These are phyloP conservation scores for Coregonus suidteri DNA, from an alignment of 2,797 vertebrate species.

Conservation along the genomic window DNA sequence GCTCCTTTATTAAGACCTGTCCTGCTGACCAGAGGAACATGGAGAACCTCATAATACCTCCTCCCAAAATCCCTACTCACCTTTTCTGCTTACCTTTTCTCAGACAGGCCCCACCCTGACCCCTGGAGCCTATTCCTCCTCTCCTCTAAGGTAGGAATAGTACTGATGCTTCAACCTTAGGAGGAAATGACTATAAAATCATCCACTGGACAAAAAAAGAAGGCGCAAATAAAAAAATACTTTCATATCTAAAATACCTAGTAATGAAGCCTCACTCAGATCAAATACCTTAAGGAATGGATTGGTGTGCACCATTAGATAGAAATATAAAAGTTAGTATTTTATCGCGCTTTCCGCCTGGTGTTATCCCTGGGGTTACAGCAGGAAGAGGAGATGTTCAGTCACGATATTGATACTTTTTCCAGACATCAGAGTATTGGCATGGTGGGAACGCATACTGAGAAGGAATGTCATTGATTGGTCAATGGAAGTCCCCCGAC, in stretches of 20 bases:
- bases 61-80: neutral
- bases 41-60: neutral
- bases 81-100: neutral
- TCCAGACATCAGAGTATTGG: slow-evolving; percentile 19
- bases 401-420: slow-evolving; percentile 19
- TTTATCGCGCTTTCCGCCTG: neutral
- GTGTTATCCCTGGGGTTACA: neutral
- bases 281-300: neutral
- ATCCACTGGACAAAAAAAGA: too few relatives aligned
- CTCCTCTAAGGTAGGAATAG: too few relatives aligned
- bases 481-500: neutral
- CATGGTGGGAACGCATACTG: slow-evolving; percentile 3
- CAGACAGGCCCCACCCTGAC: too few relatives aligned
- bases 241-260: too few relatives aligned
- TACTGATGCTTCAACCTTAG: too few relatives aligned
- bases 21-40: neutral
- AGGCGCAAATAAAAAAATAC: too few relatives aligned
- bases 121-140: too few relatives aligned
- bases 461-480: slow-evolving; percentile 21
- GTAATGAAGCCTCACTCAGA: too few relatives aligned
- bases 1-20: neutral
- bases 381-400: neutral
- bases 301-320: neutral
- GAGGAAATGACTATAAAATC: too few relatives aligned
- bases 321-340: neutral